These are phyloP conservation scores for Geotrypetes seraphini DNA, from an alignment of 2,797 vertebrate genomes.

Conservation along the genomic window DNA sequence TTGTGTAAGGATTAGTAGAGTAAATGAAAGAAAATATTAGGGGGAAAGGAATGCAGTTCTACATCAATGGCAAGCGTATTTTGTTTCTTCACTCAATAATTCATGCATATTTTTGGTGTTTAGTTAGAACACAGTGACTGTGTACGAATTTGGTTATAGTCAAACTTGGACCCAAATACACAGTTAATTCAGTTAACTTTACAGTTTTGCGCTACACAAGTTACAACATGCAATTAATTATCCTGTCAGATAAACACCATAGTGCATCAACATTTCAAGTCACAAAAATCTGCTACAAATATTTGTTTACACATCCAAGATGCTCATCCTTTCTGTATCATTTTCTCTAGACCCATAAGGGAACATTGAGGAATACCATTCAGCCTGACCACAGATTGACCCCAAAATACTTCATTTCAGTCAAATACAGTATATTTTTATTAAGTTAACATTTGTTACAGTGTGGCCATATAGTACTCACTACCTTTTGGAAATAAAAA, in stretches of 20 bases:
- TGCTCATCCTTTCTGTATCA: no score
- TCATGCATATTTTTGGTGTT: conserved; percentile 60
- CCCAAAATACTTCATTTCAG: no score
- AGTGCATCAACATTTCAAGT: no score
- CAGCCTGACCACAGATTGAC: no score
- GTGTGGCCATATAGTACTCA: no score
- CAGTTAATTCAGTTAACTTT: conserved; percentile 36
- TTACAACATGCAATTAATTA: conserved; percentile 35
- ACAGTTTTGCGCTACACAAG: conserved; percentile 21
- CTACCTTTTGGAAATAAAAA: no score
- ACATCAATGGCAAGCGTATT: conserved; percentile 88
- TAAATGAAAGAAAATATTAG: conserved; percentile 17
- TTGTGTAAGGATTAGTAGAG: conserved; percentile 7
- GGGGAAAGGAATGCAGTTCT: conserved; percentile 57
- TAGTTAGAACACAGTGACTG: conserved; percentile 39
- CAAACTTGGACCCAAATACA: conserved; percentile 29
- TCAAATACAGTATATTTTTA: no score
- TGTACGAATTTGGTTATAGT: conserved; percentile 24
- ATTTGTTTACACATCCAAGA: no score
- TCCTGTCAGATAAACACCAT: background rate
- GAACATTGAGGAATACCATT: no score
- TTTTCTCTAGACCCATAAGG: no score
- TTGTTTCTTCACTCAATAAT: conserved; percentile 43
- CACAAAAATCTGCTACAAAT: no score
- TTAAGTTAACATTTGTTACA: no score